Percentiles rank a stretch among this genome's conserved stretches.
Evolutionary conservation across 2,888 invertebrate species (phyloP).

Genomic region (Xestobium rufovillosum): DNA sequence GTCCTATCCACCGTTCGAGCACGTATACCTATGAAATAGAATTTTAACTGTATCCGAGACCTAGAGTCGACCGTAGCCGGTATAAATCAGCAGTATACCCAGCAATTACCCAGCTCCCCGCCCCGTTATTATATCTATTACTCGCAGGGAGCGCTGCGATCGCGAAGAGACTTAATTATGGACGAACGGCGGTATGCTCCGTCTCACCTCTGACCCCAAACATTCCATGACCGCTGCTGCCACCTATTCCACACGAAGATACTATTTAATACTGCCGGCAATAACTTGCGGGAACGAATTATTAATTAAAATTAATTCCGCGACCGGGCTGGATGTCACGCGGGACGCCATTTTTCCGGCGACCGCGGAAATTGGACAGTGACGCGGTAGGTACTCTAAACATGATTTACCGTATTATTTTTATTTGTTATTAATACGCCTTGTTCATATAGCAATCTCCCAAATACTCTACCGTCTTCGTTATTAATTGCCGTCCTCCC

Average conservation of each 20-base stretch:
- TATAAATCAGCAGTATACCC: conserved; percentile 43
- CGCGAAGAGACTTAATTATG: conserved; percentile 44
- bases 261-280: not conserved
- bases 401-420: too few species aligned
- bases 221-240: conserved; percentile 37
- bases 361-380: too few species aligned
- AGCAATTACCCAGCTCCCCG: conserved; percentile 42
- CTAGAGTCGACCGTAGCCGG: conserved; percentile 28
- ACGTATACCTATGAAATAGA: conserved; percentile 34
- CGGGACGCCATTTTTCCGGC: too few species aligned
- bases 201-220: conserved; percentile 42
- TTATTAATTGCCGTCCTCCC: conserved; percentile 31
- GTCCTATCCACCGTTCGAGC: too few species aligned
- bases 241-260: conserved; percentile 40
- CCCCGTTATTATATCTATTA: conserved; percentile 46
- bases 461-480: conserved; percentile 21
- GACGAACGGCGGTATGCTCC: conserved; percentile 38
- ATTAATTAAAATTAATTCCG: too few species aligned
- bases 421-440: too few species aligned
- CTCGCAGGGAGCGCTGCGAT: conserved; percentile 42
- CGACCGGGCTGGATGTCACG: too few species aligned
- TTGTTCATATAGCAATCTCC: too few species aligned
- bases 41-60: conserved; percentile 16
- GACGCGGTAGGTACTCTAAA: too few species aligned
- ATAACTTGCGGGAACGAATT: too few species aligned